Evolutionary conservation across 2,113 vertebrate species (phyloP).

Genomic region (Oxyura jamaicensis): DNA sequence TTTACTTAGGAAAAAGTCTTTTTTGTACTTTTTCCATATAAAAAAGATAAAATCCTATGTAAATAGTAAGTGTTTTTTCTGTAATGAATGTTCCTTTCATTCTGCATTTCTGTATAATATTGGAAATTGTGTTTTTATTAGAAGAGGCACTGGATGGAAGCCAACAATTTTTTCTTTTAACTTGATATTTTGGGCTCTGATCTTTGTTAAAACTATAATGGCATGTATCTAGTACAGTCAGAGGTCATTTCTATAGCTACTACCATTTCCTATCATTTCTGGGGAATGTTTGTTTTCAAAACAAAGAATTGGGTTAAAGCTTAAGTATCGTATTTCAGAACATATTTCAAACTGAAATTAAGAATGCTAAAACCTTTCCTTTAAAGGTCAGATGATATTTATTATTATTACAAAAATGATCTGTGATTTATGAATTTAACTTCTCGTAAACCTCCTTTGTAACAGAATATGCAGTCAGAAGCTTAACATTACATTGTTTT

Average conservation of each 20-base stretch:
- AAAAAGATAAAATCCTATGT: constrained; percentile 79
- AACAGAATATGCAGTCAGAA: constrained; percentile 96
- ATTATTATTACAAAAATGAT: constrained; percentile 90
- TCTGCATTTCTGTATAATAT: constrained; percentile 77
- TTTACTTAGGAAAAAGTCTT: constrained; percentile 73
- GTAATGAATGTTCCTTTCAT: constrained; percentile 80
- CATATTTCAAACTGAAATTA: constrained; percentile 92
- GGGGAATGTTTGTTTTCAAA: constrained; percentile 90
- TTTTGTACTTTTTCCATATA: constrained; percentile 73
- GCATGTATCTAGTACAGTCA: constrained; percentile 86
- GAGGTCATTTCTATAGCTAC: constrained; percentile 84
- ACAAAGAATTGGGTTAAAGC: constrained; percentile 86
- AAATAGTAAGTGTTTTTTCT: constrained; percentile 79
- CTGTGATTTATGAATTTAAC: constrained; percentile 98
- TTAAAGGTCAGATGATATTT: constrained; percentile 99
- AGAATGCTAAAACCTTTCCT: constrained; percentile 89
- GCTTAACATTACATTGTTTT: constrained; percentile 99
- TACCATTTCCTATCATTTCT: constrained; percentile 81
- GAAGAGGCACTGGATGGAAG: constrained; percentile 88
- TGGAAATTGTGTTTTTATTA: constrained; percentile 89
- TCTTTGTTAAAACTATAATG: constrained; percentile 91
- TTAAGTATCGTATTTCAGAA: constrained; percentile 91
- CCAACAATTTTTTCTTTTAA: constrained; percentile 94
- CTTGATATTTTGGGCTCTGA: constrained; percentile 86
- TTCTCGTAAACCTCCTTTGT: constrained; percentile 95